A percentile compares a stretch with the other conserved stretches of the same genome.
Evolutionary conservation across 1,140 invertebrate species (phyloP).

Genomic region (Spodoptera litura): DNA sequence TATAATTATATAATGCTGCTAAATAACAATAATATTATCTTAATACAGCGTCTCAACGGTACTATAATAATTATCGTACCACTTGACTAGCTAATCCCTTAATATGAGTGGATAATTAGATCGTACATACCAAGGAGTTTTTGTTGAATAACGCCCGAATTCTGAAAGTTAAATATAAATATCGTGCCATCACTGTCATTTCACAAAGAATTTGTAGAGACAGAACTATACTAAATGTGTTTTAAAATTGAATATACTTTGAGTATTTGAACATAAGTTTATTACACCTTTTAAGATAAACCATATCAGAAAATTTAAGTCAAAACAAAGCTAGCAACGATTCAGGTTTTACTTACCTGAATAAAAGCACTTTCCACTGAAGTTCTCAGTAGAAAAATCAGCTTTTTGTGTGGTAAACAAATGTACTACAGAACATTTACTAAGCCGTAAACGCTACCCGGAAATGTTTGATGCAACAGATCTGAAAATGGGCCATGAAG

Average conservation of each 20-base stretch:
- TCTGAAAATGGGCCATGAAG: background rate
- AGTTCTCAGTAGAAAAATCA: constrained; percentile 37
- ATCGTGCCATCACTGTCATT: no score
- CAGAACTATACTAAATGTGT: no score
- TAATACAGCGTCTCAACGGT: no score
- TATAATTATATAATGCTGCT: background rate
- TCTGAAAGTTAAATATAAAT: no score
- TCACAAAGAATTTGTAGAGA: no score
- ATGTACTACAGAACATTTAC: constrained; percentile 47
- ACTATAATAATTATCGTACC: no score
- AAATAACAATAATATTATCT: background rate
- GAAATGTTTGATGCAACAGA: constrained; percentile 48
- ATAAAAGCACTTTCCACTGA: background rate
- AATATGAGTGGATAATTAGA: no score
- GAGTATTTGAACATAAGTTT: background rate
- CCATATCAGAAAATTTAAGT: background rate
- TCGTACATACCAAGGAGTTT: no score
- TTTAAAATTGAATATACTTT: no score
- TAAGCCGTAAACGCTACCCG: constrained; percentile 46
- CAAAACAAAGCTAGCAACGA: background rate
- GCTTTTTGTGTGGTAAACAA: constrained; percentile 39
- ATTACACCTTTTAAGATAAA: background rate
- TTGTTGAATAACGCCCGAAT: no score
- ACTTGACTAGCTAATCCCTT: no score
- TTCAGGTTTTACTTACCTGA: constrained; percentile 18